Conservation (phyloP, 2,113 vertebrate species). For the Neoarius graeffei region DNA sequence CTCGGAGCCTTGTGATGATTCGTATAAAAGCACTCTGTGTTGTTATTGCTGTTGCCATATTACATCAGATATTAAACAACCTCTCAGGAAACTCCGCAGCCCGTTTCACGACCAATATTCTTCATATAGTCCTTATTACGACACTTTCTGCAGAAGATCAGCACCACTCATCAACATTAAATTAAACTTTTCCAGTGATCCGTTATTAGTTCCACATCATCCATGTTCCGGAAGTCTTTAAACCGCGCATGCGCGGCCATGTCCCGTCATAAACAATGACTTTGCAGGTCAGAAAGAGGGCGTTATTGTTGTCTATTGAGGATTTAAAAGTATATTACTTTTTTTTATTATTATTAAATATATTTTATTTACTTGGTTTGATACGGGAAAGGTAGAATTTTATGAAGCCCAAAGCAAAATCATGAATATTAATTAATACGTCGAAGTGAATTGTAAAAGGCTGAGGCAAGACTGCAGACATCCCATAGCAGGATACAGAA, state of each 20-base stretch:
- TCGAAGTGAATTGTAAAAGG: not conserved
- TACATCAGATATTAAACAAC: constrained; percentile 57
- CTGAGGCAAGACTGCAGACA: not conserved
- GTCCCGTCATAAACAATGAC: not conserved
- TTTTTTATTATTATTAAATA: not conserved
- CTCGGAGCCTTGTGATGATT: constrained; percentile 46
- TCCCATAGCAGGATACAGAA: not conserved
- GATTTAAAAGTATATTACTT: too few species aligned
- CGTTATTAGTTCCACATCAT: not conserved
- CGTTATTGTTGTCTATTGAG: not conserved
- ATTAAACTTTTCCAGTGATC: not conserved
- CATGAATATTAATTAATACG: not conserved
- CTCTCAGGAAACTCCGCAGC: not conserved
- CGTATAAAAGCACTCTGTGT: constrained; percentile 54
- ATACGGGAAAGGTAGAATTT: not conserved
- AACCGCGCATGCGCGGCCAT: constrained; percentile 46
- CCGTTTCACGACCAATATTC: not conserved
- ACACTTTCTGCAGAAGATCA: too few species aligned
- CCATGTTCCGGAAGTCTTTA: not conserved
- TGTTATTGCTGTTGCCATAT: constrained; percentile 68
- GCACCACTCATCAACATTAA: not conserved
- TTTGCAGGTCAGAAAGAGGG: not conserved
- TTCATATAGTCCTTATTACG: not conserved
- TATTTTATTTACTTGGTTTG: not conserved
- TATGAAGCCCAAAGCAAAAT: not conserved